Evolutionary conservation across 1,140 invertebrate genomes (phyloP), one percentile per base, ranked within the genome.

Genomic region (Lepidostoma basale): DNA sequence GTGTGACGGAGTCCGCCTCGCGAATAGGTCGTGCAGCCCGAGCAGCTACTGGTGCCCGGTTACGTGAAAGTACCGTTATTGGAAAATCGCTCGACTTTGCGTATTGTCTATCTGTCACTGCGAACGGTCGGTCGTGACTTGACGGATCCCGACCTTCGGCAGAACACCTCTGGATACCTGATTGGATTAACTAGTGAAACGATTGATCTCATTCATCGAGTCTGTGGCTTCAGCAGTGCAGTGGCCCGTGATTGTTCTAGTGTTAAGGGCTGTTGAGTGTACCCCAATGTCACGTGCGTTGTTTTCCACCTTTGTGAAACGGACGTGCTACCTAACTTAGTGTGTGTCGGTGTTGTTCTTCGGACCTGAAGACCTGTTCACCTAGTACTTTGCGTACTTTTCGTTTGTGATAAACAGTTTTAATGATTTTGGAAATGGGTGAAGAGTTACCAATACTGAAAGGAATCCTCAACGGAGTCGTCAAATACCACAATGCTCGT

Each of bases 401-500:
- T 64, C 42, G 62, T 54, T 68, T 59, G 49, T 71, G 52, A 52
- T 42, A 54, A 72, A 70, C 54, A 60, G 60, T 71, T 75, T 73
- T 78, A 76, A 81, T 83, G 79, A 79, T 82, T 75, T 82, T 80
- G 76, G 84, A 85, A 78, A 93, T 93, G 91, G 89, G 87, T 79
- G 91, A 94, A 85, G 90, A 93, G 85, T 86, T 93, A 80, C 91
- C 92, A 70, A 94, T 94, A 76, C 85, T 94, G 28, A 94, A 93
- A 80, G 91, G 91, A 69, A 94, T 94, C 79, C 87, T 94, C 59
- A 93, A 93, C 80, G 92, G 92, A 77, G 90, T 90, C 73, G 90
- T 92, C 77, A 90, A 92, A 80, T 94, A 93, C 83, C 92, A 92
- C 79, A 93, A 94, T 88, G 92, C 91, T 86, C 92, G 92, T 93